Percentiles rank a stretch among this genome's conserved stretches.
Evolutionary conservation across 2,888 invertebrate species (phyloP).

Genomic region (Crocallis elinguaria): DNA sequence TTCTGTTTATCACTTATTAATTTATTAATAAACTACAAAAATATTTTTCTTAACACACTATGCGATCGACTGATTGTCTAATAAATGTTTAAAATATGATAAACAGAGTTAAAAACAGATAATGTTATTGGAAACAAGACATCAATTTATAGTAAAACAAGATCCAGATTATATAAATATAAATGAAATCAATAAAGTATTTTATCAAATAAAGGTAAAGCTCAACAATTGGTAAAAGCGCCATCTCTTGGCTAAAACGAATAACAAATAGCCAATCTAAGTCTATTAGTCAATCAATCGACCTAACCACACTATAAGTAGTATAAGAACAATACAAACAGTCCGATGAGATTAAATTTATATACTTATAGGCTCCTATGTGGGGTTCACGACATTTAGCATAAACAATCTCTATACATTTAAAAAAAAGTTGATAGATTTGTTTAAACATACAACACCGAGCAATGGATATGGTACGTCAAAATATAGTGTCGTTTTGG

Average conservation of each 20-base stretch:
- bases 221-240: slow-evolving; percentile 3
- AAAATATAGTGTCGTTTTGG: not conserved
- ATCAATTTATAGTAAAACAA: not conserved
- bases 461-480: slow-evolving; percentile 1
- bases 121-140: not conserved
- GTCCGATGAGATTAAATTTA: slow-evolving; percentile 43
- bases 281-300: slow-evolving; percentile 39
- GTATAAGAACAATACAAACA: slow-evolving; percentile 36
- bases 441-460: slow-evolving; percentile 49
- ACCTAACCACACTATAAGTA: slow-evolving; percentile 29
- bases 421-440: slow-evolving; percentile 56
- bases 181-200: not conserved
- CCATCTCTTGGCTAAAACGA: slow-evolving; percentile 5
- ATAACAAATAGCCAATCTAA: not conserved
- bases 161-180: not conserved
- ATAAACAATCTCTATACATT: slow-evolving; percentile 39
- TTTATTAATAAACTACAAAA: slow-evolving; percentile 65
- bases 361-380: slow-evolving; percentile 50
- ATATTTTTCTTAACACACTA: slow-evolving; percentile 57
- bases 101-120: not conserved
- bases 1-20: slow-evolving; percentile 62
- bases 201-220: not conserved
- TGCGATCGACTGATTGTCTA: slow-evolving; percentile 53
- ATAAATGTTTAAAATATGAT: slow-evolving; percentile 2
- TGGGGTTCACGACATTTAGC: slow-evolving; percentile 52